phyloP scores from a whole-genome alignment of 2,113 vertebrate species.

The Columba janthina region DNA sequence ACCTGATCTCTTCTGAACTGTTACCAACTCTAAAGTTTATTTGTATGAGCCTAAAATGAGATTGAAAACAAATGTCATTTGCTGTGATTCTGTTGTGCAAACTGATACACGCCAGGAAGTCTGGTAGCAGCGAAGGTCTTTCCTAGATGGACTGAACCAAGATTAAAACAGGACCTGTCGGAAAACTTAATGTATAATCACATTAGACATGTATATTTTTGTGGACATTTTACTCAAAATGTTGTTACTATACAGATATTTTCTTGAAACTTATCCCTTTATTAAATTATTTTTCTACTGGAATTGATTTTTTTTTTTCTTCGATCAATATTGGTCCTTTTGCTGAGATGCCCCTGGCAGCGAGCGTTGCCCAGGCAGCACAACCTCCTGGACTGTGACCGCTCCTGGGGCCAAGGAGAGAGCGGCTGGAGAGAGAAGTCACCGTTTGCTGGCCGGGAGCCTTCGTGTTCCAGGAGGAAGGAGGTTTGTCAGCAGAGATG shows the following conservation, averaged over 20 bases:
- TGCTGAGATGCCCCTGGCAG: not conserved
- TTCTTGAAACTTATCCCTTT: constrained; percentile 86
- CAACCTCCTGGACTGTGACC: not conserved
- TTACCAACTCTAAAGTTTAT: constrained; percentile 3
- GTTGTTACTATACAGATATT: constrained; percentile 84
- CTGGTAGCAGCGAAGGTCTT: not conserved
- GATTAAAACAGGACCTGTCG: not conserved
- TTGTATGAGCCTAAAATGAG: constrained; percentile 19
- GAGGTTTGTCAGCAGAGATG: not conserved
- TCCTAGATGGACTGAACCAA: constrained; percentile 4
- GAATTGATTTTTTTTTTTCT: constrained; percentile 69
- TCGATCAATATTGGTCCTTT: constrained; percentile 38
- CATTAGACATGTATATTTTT: constrained; percentile 70
- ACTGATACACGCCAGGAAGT: not conserved
- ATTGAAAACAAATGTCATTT: not conserved
- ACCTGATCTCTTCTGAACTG: constrained; percentile 17
- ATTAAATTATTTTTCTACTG: constrained; percentile 80
- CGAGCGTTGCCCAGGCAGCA: not conserved
- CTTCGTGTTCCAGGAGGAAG: not conserved
- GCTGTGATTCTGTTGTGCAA: not conserved
- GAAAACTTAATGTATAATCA: constrained; percentile 74
- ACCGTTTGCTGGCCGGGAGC: not conserved
- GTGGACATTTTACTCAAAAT: constrained; percentile 80
- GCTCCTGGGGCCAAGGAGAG: not conserved
- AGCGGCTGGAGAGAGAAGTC: not conserved